A percentile compares a stretch with the other conserved stretches of the same genome.
Evolutionary conservation across 1,140 invertebrate species (phyloP).

Genomic region (Dendrolimus punctatus): DNA sequence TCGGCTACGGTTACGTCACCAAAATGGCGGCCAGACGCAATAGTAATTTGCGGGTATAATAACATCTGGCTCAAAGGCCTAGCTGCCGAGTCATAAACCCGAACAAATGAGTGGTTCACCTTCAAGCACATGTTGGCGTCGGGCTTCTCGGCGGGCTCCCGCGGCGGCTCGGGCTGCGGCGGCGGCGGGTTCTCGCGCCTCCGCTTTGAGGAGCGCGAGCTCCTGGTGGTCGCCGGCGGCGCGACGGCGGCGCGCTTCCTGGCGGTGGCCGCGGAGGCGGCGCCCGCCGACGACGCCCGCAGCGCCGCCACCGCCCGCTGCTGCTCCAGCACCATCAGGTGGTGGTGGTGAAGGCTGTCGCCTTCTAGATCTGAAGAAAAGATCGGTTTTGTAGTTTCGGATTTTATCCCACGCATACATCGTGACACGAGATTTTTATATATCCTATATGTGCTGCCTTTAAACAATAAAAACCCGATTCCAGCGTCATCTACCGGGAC

Average conservation of each 20-base stretch:
- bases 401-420: too few relatives aligned
- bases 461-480: too few relatives aligned
- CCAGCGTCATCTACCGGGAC: too few relatives aligned
- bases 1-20: too few relatives aligned
- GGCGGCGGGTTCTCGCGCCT: slow-evolving; percentile 65
- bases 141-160: slow-evolving; percentile 81
- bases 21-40: too few relatives aligned
- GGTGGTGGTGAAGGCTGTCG: slow-evolving; percentile 59
- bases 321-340: slow-evolving; percentile 64
- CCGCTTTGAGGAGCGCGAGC: slow-evolving; percentile 41
- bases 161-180: slow-evolving; percentile 59
- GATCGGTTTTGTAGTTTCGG: too few relatives aligned
- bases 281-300: slow-evolving; percentile 64
- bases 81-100: too few relatives aligned
- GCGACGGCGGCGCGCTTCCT: slow-evolving; percentile 63
- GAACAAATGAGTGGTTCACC: slow-evolving; percentile 37
- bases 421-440: too few relatives aligned
- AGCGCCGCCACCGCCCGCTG: slow-evolving; percentile 59
- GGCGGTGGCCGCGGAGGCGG: slow-evolving; percentile 52
- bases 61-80: neutral
- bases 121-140: slow-evolving; percentile 88
- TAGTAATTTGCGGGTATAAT: too few relatives aligned
- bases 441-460: too few relatives aligned
- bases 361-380: slow-evolving; percentile 40
- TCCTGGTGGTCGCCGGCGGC: slow-evolving; percentile 37